phyloP scores from a whole-genome alignment of 2,113 vertebrate genomes.

The Columba janthina region DNA sequence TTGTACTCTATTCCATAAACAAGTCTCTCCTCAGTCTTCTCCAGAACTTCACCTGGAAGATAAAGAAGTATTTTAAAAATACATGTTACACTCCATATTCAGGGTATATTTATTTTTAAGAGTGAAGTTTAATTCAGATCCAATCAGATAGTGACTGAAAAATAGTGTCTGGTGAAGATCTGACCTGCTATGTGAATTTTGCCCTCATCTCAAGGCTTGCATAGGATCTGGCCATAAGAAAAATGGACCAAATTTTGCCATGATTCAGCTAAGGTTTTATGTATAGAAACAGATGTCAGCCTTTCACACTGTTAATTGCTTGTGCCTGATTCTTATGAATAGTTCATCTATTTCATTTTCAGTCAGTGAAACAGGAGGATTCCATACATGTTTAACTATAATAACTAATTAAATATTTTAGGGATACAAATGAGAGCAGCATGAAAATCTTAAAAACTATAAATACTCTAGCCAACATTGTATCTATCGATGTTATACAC shows the following conservation, averaged over 20 bases:
- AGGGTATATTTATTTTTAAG: background rate
- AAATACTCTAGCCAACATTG: background rate
- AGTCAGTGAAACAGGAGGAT: background rate
- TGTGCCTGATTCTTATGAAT: background rate
- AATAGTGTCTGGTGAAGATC: background rate
- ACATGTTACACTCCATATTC: background rate
- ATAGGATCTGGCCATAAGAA: background rate
- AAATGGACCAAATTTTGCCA: background rate
- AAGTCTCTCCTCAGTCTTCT: slow-evolving; percentile 79
- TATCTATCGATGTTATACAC: background rate
- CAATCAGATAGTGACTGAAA: background rate
- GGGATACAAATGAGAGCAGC: background rate
- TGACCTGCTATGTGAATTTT: background rate
- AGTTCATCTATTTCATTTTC: background rate
- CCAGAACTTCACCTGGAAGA: slow-evolving; percentile 70
- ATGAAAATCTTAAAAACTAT: background rate
- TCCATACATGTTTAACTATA: background rate
- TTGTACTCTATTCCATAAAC: slow-evolving; percentile 92
- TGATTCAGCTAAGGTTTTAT: background rate
- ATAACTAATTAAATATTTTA: background rate
- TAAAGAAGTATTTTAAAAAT: background rate
- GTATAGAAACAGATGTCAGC: background rate
- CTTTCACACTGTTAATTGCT: background rate
- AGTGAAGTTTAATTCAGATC: background rate
- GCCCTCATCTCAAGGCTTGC: background rate